Base-by-base conservation (phyloP, 1,140 invertebrate species). In the Eupristina koningsbergeri region DNA sequence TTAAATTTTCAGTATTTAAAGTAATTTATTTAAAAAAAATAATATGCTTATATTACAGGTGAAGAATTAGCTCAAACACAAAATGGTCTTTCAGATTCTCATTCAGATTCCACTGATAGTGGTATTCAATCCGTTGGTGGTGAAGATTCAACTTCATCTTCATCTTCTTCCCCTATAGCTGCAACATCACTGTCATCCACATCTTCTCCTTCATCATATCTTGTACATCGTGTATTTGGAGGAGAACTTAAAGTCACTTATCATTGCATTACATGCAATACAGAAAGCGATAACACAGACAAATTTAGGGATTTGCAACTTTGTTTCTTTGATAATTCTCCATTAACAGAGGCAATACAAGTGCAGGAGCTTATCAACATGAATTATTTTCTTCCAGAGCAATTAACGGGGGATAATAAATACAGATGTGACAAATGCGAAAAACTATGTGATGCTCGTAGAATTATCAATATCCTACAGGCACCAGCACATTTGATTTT, bases 401-500 rank as follows among this genome's bases (percentile, higher is more conserved):
- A 94, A 74, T 89, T 98, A 9, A 93, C 93, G n/a, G 96, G 95
- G 0, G 96, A 97, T 73, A 97, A 97, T 89, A 94, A 95, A 86
- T 98, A 97, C 89, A 93, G 94, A 83, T 98, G 97, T 92, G 95
- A 95, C 85, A 94, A 94, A 41, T 98, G 97, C 89, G 93, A 93
- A 17, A 93, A 93, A 22, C 91, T 97, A 1, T 95, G 95, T 45
- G 96, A 97, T 87, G 97, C 96, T 0, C 95, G 96, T 86, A 93
- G 96, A 31, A 94, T 94, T 6, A 95, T 97, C 0, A 93, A 94
- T 45, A 94, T 97, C 26, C 93, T 95, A 0, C 93, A 95, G 53
- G 93, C 95, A 0, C 97, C 97, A 0, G 93, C 94, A 17, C 95
- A 96, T 90, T 93, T 98, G 5, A 95, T 97, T 80, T 90, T 97